Evolutionary conservation across 2,113 vertebrate species (phyloP).

Genomic region (Calyptomena viridis): DNA sequence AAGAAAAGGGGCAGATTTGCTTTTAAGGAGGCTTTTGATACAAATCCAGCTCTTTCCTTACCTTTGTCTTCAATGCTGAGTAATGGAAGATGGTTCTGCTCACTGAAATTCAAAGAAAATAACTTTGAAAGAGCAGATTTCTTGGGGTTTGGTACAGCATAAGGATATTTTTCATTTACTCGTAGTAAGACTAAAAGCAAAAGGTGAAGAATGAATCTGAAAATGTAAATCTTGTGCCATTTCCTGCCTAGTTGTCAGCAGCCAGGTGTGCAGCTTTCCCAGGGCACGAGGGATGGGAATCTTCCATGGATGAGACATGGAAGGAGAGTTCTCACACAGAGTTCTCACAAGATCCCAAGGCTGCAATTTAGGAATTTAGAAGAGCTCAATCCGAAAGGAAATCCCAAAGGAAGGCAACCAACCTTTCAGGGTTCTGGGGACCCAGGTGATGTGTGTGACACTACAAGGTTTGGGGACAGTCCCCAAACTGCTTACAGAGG

Average conservation of each 20-base stretch:
- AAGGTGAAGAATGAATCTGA: not conserved
- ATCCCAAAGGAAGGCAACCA: not conserved
- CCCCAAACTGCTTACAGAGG: not conserved
- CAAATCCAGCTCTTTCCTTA: not conserved
- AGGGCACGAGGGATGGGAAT: not conserved
- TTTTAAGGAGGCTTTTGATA: not conserved
- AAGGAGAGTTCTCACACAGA: not conserved
- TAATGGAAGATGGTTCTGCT: not conserved
- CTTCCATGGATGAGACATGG: not conserved
- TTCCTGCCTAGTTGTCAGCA: not conserved
- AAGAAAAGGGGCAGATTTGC: not conserved
- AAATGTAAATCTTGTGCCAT: not conserved
- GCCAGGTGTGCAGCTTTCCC: not conserved
- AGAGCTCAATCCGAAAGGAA: not conserved
- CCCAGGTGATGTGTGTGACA: not conserved
- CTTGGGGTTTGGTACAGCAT: not conserved
- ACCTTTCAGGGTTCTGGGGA: not conserved
- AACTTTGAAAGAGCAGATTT: not conserved
- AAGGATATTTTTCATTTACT: not conserved
- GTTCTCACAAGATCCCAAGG: not conserved
- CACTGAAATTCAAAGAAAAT: not conserved
- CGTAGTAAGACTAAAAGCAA: not conserved
- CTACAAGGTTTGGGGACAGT: not conserved
- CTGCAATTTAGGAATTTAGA: not conserved
- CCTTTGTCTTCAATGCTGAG: not conserved